Conservation (phyloP, 2,113 vertebrate genomes). For the Microtus oregoni region DNA sequence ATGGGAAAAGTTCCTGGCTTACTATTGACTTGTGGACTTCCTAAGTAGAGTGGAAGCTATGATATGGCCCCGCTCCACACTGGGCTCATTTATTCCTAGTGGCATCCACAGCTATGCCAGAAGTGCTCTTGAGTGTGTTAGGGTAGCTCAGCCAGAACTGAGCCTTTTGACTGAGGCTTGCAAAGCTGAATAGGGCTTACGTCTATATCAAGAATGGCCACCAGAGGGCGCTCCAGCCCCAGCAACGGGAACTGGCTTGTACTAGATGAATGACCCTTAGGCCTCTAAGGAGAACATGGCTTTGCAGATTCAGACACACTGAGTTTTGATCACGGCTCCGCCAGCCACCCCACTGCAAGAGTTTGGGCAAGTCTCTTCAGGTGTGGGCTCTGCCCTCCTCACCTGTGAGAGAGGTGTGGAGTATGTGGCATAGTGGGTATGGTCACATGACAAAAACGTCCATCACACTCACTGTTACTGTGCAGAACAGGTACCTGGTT, state of each 20-base stretch:
- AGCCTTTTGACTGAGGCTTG: neutral
- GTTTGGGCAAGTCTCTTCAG: too few species aligned
- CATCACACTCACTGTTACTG: fast-evolving
- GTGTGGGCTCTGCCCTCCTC: neutral
- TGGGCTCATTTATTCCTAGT: too few species aligned
- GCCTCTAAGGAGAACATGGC: neutral
- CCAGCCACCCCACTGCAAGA: too few species aligned
- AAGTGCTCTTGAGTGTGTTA: neutral
- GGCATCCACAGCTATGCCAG: neutral
- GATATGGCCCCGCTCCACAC: neutral
- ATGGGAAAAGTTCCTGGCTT: neutral
- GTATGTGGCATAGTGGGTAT: fast-evolving
- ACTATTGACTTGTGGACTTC: neutral
- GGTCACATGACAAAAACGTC: fast-evolving
- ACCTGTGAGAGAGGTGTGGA: too few species aligned
- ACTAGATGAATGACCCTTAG: neutral
- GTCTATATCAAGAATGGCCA: neutral
- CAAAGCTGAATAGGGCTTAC: neutral
- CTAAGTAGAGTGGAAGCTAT: neutral
- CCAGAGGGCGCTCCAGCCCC: slow-evolving; percentile 12
- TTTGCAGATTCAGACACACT: neutral
- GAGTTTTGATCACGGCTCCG: neutral
- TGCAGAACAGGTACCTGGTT: fast-evolving
- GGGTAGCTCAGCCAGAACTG: too few species aligned
- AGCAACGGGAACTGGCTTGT: neutral